Base-by-base conservation (phyloP, 2,797 vertebrate genomes). In the Rhinichthys osculus region DNA sequence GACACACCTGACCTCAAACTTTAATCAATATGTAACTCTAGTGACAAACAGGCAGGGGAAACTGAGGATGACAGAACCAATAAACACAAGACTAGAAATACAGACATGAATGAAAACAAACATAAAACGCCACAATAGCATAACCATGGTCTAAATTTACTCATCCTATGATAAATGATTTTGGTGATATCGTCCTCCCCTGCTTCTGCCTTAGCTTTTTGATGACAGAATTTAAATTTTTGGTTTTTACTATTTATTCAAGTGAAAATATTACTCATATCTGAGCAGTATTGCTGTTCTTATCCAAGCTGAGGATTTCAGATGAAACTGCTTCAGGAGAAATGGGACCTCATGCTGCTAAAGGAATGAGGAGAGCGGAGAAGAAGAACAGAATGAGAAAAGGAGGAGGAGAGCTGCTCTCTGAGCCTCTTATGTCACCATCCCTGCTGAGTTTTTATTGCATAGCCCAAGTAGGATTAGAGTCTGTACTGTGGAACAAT, bases 361-460 rank as follows among this genome's bases (percentile, higher is more conserved):
- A 21, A 81, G 69, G 78, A 81, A 85, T 85, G 84, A 85, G 78
- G 33, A 71, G 38, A 66, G 78, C 57, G 38, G 69, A 80, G 59
- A 47, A 70, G 79, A 86, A 69, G 72, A 82, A 73, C 69, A 67
- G 78, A 85, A 74, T 54, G 69, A 40, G 33, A 81, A 74, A 83
- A 81, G 69, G 84, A 85, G 69, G 59, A 73, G 84, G 62, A 47
- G 77, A 72, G 54, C 73, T 78, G 64, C 73, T 87, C 77, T 82
- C 71, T 85, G 40, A 71, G 52, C 80, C 78, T 71, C 66, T 85
- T 81, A 78, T 71, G 54, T 81, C 72, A 67, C 73, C 27, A 76
- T 35, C 69, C 76, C 80, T 66, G 69, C 67, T 67, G 74, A 85
- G 82, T 73, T 81, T 85, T 78, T 86, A 84, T 84, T 78, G 73